phyloP scores from a whole-genome alignment of 2,113 vertebrate genomes.

The Saiga tatarica region DNA sequence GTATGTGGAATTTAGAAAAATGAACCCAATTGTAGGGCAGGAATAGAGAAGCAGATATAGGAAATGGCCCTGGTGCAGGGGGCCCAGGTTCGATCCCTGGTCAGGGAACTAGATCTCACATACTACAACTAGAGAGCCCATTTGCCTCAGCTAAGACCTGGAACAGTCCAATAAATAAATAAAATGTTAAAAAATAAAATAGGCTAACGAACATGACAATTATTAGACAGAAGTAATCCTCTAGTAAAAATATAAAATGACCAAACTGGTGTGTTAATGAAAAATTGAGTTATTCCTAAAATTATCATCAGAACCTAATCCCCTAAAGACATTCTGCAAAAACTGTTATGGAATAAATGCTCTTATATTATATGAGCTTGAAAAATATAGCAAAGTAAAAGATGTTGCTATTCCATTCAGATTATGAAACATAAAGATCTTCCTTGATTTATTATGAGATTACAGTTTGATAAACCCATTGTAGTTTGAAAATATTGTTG shows the following conservation, averaged over 20 bases:
- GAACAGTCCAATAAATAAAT: background rate
- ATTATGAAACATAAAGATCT: background rate
- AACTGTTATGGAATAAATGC: background rate
- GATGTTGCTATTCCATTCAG: background rate
- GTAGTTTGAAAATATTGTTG: background rate
- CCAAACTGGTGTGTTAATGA: background rate
- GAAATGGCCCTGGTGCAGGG: background rate
- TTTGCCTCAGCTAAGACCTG: background rate
- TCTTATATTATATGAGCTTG: background rate
- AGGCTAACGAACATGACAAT: background rate
- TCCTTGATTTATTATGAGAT: background rate
- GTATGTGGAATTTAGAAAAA: background rate
- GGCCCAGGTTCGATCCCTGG: background rate
- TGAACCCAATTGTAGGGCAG: background rate
- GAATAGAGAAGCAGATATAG: background rate
- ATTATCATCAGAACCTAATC: background rate
- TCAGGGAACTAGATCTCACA: background rate
- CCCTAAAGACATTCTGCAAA: background rate
- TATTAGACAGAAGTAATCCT: background rate
- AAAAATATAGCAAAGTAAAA: conserved; percentile 18
- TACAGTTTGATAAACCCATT: background rate
- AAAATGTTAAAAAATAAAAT: background rate
- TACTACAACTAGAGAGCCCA: background rate
- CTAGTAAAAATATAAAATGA: background rate
- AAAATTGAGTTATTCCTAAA: background rate